Conservation (phyloP, 1,140 invertebrate genomes). For the Sitophilus oryzae region DNA sequence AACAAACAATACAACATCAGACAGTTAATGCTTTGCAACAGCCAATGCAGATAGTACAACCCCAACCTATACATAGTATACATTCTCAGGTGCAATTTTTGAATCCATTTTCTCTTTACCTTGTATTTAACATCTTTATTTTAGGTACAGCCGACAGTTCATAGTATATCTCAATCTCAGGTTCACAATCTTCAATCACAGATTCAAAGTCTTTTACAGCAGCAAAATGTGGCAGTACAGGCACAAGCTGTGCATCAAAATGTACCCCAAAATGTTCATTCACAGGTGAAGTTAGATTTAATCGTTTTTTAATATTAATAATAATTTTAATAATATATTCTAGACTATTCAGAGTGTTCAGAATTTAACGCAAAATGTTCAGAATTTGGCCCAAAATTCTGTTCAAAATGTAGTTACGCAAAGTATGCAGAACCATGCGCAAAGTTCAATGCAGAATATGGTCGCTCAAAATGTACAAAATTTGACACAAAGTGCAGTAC, state of each 20-base stretch:
- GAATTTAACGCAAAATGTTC: conserved; percentile 19
- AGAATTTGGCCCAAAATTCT: conserved; percentile 20
- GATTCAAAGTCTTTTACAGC: conserved; percentile 38
- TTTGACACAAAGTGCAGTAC: conserved; percentile 17
- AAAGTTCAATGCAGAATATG: conserved; percentile 15
- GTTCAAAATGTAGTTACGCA: conserved; percentile 16
- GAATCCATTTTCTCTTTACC: background rate
- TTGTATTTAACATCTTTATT: background rate
- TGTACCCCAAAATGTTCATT: conserved; percentile 27
- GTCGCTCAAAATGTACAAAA: conserved; percentile 17
- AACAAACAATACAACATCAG: conserved; percentile 42
- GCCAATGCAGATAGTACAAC: conserved; percentile 41
- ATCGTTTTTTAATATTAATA: background rate
- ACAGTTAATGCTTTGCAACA: conserved; percentile 38
- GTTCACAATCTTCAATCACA: conserved; percentile 39
- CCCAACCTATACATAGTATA: conserved; percentile 36
- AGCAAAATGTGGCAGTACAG: conserved; percentile 35
- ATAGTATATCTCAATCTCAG: conserved; percentile 31
- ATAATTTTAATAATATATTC: conserved; percentile 6
- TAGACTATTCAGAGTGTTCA: conserved; percentile 23
- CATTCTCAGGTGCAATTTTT: conserved; percentile 29
- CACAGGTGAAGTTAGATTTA: conserved; percentile 17
- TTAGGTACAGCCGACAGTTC: conserved; percentile 1
- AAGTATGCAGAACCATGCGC: conserved; percentile 14
- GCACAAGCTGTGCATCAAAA: conserved; percentile 30